Evolutionary conservation across 2,888 invertebrate species (phyloP).

Genomic region (Xanthostigma xanthostigma): DNA sequence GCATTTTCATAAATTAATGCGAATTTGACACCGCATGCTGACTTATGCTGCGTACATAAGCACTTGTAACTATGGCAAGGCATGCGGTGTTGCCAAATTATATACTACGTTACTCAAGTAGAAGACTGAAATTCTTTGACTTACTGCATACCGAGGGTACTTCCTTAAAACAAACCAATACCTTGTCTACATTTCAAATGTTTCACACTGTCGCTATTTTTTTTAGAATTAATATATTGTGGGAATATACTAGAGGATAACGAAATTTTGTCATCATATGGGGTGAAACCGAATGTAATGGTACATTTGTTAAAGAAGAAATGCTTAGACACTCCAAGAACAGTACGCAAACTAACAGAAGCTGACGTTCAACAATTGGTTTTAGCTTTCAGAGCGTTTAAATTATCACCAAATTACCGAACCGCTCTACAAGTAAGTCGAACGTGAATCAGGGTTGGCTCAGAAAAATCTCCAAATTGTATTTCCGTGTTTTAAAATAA

Average conservation of each 20-base stretch:
- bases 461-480: no score
- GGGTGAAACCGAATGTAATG: constrained; percentile 40
- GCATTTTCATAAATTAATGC: no score
- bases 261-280: constrained; percentile 44
- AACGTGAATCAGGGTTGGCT: background rate
- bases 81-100: no score
- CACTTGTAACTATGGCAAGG: no score
- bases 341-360: constrained; percentile 37
- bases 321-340: constrained; percentile 23
- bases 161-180: no score
- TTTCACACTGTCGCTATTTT: constrained; percentile 6
- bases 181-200: no score
- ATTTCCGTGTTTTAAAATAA: no score
- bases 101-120: no score
- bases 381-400: constrained; percentile 43
- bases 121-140: no score
- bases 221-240: constrained; percentile 52
- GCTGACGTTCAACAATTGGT: constrained; percentile 45
- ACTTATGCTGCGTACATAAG: no score
- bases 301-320: constrained; percentile 38
- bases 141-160: no score
- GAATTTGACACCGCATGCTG: no score
- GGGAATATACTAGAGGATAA: constrained; percentile 53
- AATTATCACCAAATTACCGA: constrained; percentile 43
- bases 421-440: constrained; percentile 45